phyloP scores from a whole-genome alignment of 2,113 vertebrate species.

The Syngnathus floridae region DNA sequence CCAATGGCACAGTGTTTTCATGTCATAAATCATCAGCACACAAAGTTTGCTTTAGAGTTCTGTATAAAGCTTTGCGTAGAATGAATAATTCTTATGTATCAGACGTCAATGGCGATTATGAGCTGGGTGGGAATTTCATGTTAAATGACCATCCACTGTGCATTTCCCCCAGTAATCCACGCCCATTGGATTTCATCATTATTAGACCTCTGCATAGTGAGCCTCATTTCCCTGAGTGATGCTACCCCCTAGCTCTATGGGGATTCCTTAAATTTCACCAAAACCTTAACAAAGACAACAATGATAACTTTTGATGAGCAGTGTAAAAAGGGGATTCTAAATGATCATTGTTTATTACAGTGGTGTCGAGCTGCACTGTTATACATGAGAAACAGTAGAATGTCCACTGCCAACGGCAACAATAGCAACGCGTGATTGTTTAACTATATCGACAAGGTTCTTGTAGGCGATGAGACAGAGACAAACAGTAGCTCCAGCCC shows the following conservation, averaged over 20 bases:
- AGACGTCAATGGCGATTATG: background rate
- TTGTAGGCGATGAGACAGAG: background rate
- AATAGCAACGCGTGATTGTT: background rate
- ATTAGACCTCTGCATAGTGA: slow-evolving; percentile 39
- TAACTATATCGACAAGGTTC: background rate
- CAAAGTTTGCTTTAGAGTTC: background rate
- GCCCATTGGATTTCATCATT: slow-evolving; percentile 29
- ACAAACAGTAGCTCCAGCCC: background rate
- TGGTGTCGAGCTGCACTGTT: background rate
- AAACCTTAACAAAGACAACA: background rate
- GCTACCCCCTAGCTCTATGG: slow-evolving; percentile 20
- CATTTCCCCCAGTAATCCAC: background rate
- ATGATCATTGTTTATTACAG: background rate
- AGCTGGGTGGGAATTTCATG: slow-evolving; percentile 3
- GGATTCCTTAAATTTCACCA: slow-evolving; percentile 26
- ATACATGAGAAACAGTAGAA: background rate
- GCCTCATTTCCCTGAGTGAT: slow-evolving; percentile 25
- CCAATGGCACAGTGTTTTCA: background rate
- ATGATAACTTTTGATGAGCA: background rate
- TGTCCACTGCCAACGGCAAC: background rate
- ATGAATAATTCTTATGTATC: background rate
- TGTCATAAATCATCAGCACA: background rate
- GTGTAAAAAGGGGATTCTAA: background rate
- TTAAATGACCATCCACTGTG: slow-evolving; percentile 1
- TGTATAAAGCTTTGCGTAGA: no score